A percentile compares a stretch with the other conserved stretches of the same genome.
Evolutionary conservation across 1,140 invertebrate species (phyloP).

Genomic region (Aphelenchoides besseyi): DNA sequence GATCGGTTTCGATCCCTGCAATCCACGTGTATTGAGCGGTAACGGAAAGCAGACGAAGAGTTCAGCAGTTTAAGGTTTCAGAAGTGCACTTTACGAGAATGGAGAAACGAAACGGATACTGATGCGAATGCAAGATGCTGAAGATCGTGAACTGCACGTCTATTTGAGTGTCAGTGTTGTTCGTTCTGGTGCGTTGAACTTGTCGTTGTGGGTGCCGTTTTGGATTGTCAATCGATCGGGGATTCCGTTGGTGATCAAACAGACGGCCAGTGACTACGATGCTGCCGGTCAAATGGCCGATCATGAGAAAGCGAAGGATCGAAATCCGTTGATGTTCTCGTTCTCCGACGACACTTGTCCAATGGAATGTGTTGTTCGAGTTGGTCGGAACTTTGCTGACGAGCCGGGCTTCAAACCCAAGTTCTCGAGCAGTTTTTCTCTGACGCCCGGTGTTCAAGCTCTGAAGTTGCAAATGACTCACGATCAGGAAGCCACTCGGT

Average conservation of each 20-base stretch:
- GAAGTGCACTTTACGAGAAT: neutral
- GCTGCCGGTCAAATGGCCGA: slow-evolving; percentile 89
- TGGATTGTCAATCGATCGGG: slow-evolving; percentile 95
- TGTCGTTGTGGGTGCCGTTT: slow-evolving; percentile 78
- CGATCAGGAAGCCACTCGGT: slow-evolving; percentile 70
- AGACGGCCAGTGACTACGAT: slow-evolving; percentile 74
- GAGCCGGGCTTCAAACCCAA: slow-evolving; percentile 49
- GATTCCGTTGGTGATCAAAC: slow-evolving; percentile 84
- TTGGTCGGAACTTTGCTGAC: slow-evolving; percentile 68
- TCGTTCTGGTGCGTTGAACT: slow-evolving; percentile 69
- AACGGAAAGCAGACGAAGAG: neutral
- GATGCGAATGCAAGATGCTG: slow-evolving; percentile 69
- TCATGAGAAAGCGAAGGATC: slow-evolving; percentile 84
- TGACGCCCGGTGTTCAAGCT: slow-evolving; percentile 72
- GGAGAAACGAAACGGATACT: slow-evolving; percentile 26
- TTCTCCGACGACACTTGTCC: slow-evolving; percentile 80
- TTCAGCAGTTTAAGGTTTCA: slow-evolving; percentile 17
- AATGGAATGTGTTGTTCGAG: slow-evolving; percentile 68
- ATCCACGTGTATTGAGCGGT: neutral
- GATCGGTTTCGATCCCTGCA: neutral
- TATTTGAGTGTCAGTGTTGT: slow-evolving; percentile 68
- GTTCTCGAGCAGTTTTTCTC: slow-evolving; percentile 69
- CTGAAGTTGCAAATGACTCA: slow-evolving; percentile 71
- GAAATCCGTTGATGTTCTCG: slow-evolving; percentile 86
- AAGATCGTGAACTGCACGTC: slow-evolving; percentile 73